These are phyloP conservation scores for Botia kubotai DNA, from an alignment of 2,797 vertebrate genomes.

Conservation along the genomic window DNA sequence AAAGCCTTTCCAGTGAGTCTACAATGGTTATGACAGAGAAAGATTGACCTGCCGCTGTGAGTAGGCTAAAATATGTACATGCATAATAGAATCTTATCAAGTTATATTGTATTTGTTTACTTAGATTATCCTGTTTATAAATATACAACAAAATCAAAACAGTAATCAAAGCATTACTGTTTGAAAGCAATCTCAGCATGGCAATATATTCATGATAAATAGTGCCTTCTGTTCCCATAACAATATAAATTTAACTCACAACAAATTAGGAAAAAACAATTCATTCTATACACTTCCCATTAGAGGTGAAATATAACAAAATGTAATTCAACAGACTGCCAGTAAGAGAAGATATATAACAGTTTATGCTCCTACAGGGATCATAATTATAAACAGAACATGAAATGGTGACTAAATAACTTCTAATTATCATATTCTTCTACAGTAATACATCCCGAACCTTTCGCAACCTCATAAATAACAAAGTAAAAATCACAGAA, in stretches of 20 bases:
- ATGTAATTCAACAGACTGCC: background rate
- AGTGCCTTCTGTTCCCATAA: background rate
- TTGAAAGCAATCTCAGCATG: background rate
- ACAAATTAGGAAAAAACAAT: background rate
- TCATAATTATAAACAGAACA: background rate
- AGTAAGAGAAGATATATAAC: background rate
- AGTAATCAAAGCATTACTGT: background rate
- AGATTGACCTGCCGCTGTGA: no score
- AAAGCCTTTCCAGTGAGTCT: background rate
- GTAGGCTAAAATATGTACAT: no score
- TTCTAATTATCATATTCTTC: background rate
- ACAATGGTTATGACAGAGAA: background rate
- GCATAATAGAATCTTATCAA: no score
- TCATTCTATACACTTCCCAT: background rate
- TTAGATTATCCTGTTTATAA: no score
- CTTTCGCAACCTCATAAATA: background rate
- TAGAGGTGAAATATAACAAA: slow-evolving; percentile 3
- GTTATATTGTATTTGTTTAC: no score
- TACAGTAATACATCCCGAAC: background rate
- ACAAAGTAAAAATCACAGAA: background rate
- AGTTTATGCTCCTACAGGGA: background rate
- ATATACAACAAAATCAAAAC: no score
- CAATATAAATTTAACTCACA: background rate
- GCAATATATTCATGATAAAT: background rate
- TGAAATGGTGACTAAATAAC: background rate